Evolutionary conservation across 2,888 invertebrate genomes (phyloP).

Genomic region (Gastracanthus pulcherrimus): DNA sequence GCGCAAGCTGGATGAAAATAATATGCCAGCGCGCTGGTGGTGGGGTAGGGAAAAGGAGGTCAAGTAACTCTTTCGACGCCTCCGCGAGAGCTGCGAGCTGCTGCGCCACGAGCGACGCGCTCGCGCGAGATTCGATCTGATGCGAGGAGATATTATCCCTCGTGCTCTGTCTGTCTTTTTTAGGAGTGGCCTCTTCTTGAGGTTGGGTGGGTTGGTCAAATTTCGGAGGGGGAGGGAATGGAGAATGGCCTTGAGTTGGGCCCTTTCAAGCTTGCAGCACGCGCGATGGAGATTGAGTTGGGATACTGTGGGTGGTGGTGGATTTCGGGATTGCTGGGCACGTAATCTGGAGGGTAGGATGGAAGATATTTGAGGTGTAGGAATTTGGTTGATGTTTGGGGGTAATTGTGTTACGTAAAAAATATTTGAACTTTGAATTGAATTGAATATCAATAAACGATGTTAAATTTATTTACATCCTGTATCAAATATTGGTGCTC

Average conservation of each 20-base stretch:
- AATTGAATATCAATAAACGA: too few relatives aligned
- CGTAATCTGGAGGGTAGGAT: too few relatives aligned
- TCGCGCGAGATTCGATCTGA: neutral
- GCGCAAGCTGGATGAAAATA: neutral
- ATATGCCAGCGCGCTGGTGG: too few relatives aligned
- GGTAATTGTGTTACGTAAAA: too few relatives aligned
- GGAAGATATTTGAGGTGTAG: too few relatives aligned
- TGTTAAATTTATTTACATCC: too few relatives aligned
- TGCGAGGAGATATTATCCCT: neutral
- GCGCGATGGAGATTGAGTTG: neutral
- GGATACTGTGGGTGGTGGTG: too few relatives aligned
- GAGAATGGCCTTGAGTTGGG: neutral
- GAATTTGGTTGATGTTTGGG: too few relatives aligned
- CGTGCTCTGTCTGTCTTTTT: neutral
- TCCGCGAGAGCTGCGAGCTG: neutral
- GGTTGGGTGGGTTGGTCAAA: too few relatives aligned
- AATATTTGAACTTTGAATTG: too few relatives aligned
- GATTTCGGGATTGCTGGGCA: neutral
- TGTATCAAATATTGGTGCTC: too few relatives aligned
- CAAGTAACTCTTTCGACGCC: slow-evolving; percentile 42
- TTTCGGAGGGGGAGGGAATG: neutral
- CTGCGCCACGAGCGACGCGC: too few relatives aligned
- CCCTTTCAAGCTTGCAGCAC: neutral
- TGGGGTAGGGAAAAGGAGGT: slow-evolving; percentile 19
- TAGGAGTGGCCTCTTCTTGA: neutral